Base-by-base conservation (phyloP, 2,888 invertebrate species). In the Lasioglossum calceatum region DNA sequence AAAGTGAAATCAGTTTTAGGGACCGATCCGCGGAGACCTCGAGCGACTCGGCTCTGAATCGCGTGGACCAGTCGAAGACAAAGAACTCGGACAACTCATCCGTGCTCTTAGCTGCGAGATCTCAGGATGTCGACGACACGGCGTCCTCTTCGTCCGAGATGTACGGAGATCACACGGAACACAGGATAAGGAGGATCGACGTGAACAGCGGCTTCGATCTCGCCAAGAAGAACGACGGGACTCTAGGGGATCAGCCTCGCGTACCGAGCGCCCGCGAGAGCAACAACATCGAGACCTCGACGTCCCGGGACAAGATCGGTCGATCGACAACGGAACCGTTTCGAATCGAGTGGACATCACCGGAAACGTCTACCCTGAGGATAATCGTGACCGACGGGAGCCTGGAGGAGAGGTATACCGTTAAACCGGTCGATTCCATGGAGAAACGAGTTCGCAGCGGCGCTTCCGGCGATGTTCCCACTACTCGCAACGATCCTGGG, bases 341-440 rank as follows among this genome's bases (percentile, higher is more conserved):
- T 47, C 71, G 70, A 8, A 36, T 87, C 39, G 70, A 14, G 4
- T 78, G 87, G 88, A 76, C 79, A 7, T 76, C 87, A 4, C 81
- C 85, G 23, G 91, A 86, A 36, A 84, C 90, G 47, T 91, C 90
- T 72, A 87, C 90, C 67, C 77, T 93, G 80, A 87, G 92, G 36
- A 93, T 93, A 58, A 89, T 94, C 77, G 93, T 93, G 58, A 91
- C 92, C 32, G 91, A 90, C 74, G 85, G 71, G 12, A 88, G 82
- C 77, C 42, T 78, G 70, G 78, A 67, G 54, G 87, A 87, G 73
- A 87, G 88, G 88, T 90, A 91, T 88, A 92, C 90, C 90, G 91
- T 92, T 85, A 89, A 86, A 74, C 82, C 88, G 79, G 81, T 82
- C 83, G 87, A 88, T 90, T 87, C 85, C 39, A 79, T 85, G 79